Base-by-base conservation (phyloP, 1,140 invertebrate genomes). In the Drosophila lowei region DNA sequence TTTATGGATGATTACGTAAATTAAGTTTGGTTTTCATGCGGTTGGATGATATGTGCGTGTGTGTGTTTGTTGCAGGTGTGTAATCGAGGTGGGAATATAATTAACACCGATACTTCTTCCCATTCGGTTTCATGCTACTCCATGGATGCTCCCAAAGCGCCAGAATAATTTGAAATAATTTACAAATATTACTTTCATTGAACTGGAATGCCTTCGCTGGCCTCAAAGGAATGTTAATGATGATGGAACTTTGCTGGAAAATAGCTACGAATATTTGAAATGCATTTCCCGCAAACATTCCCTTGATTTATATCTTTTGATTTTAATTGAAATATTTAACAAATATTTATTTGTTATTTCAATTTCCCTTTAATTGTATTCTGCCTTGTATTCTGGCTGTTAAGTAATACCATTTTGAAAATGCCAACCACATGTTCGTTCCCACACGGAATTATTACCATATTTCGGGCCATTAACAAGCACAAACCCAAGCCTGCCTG, bases 1-100 rank as follows among this genome's bases (percentile, higher is more conserved):
- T 75, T 75, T 75, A 75, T 74, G 71, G 72, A 54, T 75, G 72
- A 75, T 75, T 75, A 75, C 46, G 54, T 53, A 64, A 76, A 76
- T 76, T 62, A 80, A 58, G 65, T 67, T 75, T 75, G 61, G 62
- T 47, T 73, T 64, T 41, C 52, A 71, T 64, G 70, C 30, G 38
- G 41, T 11, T 2, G 7, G 3, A 25, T 57, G 52, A 73, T 73
- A 70, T 23, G 64, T 54, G 16, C 5, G 15, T 16, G 13, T 23
- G 28, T 23, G 9, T 13, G 9, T 47, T 47, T 6, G 7, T 48
- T 5, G 34, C 34, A 38, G 34, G 34, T 38, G 47, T 21, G 48
- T 46, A 46, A 41, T 38, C 18, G 23, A 47, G 41, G 43, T 34
- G 63, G 43, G 3, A 56, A 70, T 57, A 38, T 68, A 28, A 71